Base-by-base conservation (phyloP, 2,888 invertebrate genomes). In the Protula sp. region DNA sequence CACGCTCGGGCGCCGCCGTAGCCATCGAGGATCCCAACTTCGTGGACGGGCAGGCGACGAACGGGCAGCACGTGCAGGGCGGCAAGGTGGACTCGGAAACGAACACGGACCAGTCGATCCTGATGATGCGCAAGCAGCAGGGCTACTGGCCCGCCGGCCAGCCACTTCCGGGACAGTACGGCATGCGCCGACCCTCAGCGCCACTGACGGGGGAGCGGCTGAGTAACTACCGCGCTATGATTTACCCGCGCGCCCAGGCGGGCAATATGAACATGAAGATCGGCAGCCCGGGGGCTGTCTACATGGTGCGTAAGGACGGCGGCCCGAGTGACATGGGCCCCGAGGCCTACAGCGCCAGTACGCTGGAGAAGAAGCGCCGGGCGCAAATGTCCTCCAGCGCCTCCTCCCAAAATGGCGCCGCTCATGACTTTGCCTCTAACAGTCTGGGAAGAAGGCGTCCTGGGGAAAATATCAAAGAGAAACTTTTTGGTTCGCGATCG, bases 291-390 rank as follows among this genome's bases (percentile, higher is more conserved):
- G 30, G 53, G 30, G 54, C 64, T 55, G 31, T 62, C 38, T 38
- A 38, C 38, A 38, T 38, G 38, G 19, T 14, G 9, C n/a, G n/a
- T n/a, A 19, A 14, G 38, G 9, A 9, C 38, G 19, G 19, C 19
- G 38, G 58, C 53, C 62, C 55, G 50, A 67, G 69, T 24, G 70
- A 69, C 63, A 70, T 66, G 68, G 69, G 64, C 4, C 67, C 72
- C 26, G 71, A 73, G 4, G 69, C 72, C 22, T 75, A 70, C 58
- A 70, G 67, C 57, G 71, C 70, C 59, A 74, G 72, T 30, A 75
- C 76, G 1, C 67, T 78, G 55, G 77, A 78, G 61, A 86, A 87
- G 47, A 91, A 90, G 30, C 27, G 26, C n/a, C 31, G 30, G 2
- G 27, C 31, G n/a, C 48, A 38, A 29, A n/a, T 3, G n/a, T 26